Evolutionary conservation across 2,888 invertebrate species (phyloP).

Genomic region (Tortricodes alternella): DNA sequence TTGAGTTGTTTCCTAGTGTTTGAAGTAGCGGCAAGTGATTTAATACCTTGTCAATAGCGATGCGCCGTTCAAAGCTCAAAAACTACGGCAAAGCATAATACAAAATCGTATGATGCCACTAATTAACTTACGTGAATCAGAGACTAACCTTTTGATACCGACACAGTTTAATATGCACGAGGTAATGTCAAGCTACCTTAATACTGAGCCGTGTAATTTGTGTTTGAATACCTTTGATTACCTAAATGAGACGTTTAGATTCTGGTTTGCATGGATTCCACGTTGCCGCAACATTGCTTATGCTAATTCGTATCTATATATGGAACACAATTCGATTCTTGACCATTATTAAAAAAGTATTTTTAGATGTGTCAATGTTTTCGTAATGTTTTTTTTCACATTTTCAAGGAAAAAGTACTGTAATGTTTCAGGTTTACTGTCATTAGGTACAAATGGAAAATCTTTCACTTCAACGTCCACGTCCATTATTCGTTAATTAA

Average conservation of each 20-base stretch:
- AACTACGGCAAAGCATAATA: too few species aligned
- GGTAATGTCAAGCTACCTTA: not conserved
- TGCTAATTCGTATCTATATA: slow-evolving; percentile 5
- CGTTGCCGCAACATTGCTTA: not conserved
- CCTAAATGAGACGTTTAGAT: not conserved
- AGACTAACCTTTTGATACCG: not conserved
- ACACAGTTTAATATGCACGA: not conserved
- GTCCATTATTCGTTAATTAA: too few species aligned
- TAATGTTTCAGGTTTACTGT: too few species aligned
- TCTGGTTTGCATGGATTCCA: not conserved
- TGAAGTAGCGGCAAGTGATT: slow-evolving; percentile 16
- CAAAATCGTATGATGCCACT: too few species aligned
- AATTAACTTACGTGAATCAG: not conserved
- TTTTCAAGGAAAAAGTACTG: too few species aligned
- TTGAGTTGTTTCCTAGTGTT: slow-evolving; percentile 14
- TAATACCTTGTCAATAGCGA: not conserved
- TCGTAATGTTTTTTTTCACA: too few species aligned
- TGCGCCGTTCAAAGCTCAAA: not conserved
- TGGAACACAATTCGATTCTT: too few species aligned
- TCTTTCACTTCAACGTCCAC: too few species aligned
- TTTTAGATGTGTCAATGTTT: too few species aligned
- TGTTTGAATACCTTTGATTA: not conserved
- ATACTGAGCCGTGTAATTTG: not conserved
- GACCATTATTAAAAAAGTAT: too few species aligned
- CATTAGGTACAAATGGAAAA: too few species aligned